A percentile compares a stretch with the other conserved stretches of the same genome.
Conservation (phyloP, 1,140 invertebrate species). For the Diachasma alloeum region DNA sequence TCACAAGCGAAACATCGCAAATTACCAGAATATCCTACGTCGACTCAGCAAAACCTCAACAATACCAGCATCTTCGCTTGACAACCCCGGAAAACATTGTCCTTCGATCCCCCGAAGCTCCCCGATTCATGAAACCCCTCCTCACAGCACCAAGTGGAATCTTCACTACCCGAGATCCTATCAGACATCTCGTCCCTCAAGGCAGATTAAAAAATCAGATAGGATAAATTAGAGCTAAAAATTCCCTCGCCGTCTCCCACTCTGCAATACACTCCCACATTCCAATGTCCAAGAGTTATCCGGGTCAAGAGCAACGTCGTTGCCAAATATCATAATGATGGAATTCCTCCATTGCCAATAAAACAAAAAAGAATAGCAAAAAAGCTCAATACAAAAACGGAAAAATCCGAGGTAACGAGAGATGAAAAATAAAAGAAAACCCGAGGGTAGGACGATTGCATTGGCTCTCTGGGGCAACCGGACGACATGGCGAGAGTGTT, state of each 20-base stretch:
- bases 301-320: background rate
- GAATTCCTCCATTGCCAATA: constrained; percentile 15
- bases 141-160: background rate
- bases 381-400: background rate
- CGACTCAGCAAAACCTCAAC: background rate
- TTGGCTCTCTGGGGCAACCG: no score
- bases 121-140: no score
- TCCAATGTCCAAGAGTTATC: background rate
- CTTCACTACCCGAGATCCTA: background rate
- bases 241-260: background rate
- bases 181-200: background rate
- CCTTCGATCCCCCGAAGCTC: background rate
- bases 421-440: constrained; percentile 15
- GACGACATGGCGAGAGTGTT: background rate
- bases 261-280: background rate
- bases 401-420: background rate
- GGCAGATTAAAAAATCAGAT: background rate
- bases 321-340: background rate
- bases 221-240: background rate
- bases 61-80: background rate
- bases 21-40: background rate
- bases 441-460: background rate
- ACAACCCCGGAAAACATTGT: background rate
- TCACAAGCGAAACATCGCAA: no score
- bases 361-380: background rate